Evolutionary conservation across 2,113 vertebrate genomes (phyloP).

Genomic region (Hemicordylus capensis): DNA sequence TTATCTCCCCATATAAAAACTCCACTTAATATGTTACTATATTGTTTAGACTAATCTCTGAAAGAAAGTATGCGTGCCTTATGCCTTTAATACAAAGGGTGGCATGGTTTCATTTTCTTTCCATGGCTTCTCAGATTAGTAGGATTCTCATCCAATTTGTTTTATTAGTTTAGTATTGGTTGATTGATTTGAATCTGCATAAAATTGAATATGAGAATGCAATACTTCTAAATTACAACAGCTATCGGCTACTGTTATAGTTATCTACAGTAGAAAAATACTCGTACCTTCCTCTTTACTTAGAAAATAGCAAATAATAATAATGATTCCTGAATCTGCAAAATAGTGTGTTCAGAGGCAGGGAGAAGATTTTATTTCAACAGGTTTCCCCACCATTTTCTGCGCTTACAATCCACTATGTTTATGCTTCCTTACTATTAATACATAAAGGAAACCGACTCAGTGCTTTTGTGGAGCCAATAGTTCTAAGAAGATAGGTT

Average conservation of each 20-base stretch:
- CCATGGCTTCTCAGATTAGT: not conserved
- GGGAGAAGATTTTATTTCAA: slow-evolving; percentile 41
- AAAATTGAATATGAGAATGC: too few species aligned
- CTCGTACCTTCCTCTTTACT: not conserved
- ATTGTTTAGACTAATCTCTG: not conserved
- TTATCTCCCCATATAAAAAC: not conserved
- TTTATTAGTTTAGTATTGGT: too few species aligned
- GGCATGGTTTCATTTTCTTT: not conserved
- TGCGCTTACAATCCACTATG: slow-evolving; percentile 32
- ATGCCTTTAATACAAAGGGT: too few species aligned
- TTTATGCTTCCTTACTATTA: slow-evolving; percentile 55
- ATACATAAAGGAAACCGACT: slow-evolving; percentile 41
- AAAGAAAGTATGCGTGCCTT: too few species aligned
- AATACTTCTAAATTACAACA: not conserved
- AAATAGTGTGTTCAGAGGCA: slow-evolving; percentile 20
- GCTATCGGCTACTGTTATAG: too few species aligned
- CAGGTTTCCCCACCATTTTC: slow-evolving; percentile 49
- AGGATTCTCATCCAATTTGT: too few species aligned
- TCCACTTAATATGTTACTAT: not conserved
- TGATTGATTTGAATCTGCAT: not conserved
- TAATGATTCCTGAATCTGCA: slow-evolving; percentile 35
- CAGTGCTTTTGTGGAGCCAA: slow-evolving; percentile 45
- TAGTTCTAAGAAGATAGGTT: slow-evolving; percentile 20
- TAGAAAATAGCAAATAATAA: not conserved
- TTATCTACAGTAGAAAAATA: not conserved